Evolutionary conservation across 2,113 vertebrate species (phyloP).

Genomic region (Lepus americanus): DNA sequence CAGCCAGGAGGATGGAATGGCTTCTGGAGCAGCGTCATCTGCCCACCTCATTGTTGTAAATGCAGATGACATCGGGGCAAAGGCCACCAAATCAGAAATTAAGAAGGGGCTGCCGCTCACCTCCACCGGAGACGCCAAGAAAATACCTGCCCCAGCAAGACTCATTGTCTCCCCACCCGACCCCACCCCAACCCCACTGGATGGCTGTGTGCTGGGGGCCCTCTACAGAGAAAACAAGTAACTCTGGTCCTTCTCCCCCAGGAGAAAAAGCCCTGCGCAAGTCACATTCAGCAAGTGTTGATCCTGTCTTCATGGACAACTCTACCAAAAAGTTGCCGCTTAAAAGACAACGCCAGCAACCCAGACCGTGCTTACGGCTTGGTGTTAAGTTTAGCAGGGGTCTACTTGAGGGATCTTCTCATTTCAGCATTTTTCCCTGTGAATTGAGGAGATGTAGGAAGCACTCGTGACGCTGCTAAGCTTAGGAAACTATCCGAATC

Average conservation of each 20-base stretch:
- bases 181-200: fast-evolving
- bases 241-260: neutral
- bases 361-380: fast-evolving
- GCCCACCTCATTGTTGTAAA: neutral
- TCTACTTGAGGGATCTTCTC: slow-evolving; percentile 40
- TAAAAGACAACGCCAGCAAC: neutral
- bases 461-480: slow-evolving; percentile 27
- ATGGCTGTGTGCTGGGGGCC: neutral
- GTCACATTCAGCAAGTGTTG: neutral
- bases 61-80: neutral
- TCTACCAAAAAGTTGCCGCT: neutral
- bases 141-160: neutral
- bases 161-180: fast-evolving
- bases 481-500: slow-evolving; percentile 62
- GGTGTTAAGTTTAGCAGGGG: neutral
- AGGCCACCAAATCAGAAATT: neutral
- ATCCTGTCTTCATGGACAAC: neutral
- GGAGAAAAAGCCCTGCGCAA: neutral
- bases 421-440: slow-evolving; percentile 65
- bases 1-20: neutral
- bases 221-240: neutral
- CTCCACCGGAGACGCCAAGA: neutral
- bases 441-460: slow-evolving; percentile 60
- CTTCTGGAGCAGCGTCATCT: neutral
- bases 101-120: neutral